These are phyloP conservation scores for Spinus pinus DNA, from an alignment of 2,797 vertebrate genomes.

Conservation along the genomic window DNA sequence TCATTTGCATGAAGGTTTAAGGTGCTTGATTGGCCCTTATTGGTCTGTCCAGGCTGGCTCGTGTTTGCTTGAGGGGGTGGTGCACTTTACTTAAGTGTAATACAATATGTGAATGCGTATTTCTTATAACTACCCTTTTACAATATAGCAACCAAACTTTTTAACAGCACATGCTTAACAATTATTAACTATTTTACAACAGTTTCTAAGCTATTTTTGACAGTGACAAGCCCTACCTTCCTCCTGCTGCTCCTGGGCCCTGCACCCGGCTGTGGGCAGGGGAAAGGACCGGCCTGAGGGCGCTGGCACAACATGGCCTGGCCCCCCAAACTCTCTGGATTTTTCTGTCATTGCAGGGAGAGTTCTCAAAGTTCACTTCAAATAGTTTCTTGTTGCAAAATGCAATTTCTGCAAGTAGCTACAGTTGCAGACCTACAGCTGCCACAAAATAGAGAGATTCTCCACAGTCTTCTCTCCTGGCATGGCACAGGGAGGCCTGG, in stretches of 20 bases:
- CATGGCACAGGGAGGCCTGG: accelerated
- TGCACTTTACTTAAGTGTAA: not conserved
- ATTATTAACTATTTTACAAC: not conserved
- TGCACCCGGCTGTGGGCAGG: too few species aligned
- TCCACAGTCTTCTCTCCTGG: not conserved
- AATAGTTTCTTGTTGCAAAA: not conserved
- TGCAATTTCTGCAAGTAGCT: not conserved
- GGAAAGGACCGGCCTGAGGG: accelerated
- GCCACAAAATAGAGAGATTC: accelerated
- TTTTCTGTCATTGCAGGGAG: not conserved
- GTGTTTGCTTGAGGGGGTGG: not conserved
- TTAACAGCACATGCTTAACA: not conserved
- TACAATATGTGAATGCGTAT: not conserved
- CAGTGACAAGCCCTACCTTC: not conserved
- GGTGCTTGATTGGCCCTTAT: not conserved
- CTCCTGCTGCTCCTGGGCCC: not conserved
- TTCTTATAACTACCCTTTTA: not conserved
- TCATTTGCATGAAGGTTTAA: not conserved
- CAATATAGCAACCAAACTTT: not conserved
- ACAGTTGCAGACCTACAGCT: not conserved
- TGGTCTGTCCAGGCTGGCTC: not conserved
- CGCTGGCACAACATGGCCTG: accelerated
- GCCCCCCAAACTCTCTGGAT: accelerated
- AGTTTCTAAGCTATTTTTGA: not conserved
- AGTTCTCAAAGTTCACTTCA: not conserved